phyloP scores from a whole-genome alignment of 2,888 invertebrate species.

The Aproaerema taeniolella region DNA sequence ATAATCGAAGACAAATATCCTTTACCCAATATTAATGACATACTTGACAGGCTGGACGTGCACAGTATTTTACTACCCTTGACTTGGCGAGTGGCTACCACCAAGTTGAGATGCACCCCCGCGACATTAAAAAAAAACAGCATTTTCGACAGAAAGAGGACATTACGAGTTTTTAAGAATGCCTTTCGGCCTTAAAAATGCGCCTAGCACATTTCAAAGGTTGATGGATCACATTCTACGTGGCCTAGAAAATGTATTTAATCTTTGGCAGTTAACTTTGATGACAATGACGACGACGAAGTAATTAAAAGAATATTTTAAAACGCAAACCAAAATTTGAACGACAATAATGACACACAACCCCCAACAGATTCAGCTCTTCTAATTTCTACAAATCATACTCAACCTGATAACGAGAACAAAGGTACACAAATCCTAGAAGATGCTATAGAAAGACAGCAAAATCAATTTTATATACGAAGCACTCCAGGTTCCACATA shows the following conservation, averaged over 20 bases:
- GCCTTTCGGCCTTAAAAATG: no score
- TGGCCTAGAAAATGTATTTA: slow-evolving; percentile 25
- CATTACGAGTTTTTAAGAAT: slow-evolving; percentile 39
- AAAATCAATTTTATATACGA: slow-evolving; percentile 26
- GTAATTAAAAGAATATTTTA: slow-evolving; percentile 2
- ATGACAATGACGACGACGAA: slow-evolving; percentile 9
- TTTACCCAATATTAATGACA: no score
- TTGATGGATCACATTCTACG: slow-evolving; percentile 33
- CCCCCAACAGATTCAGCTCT: no score
- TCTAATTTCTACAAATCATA: slow-evolving; percentile 2
- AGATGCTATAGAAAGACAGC: slow-evolving; percentile 26
- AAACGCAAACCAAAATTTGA: neutral
- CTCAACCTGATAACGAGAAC: slow-evolving; percentile 9
- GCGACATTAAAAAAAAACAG: slow-evolving; percentile 32
- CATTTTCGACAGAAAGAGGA: slow-evolving; percentile 29
- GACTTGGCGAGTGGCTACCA: slow-evolving; percentile 27
- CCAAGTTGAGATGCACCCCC: slow-evolving; percentile 17
- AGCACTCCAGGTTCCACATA: slow-evolving; percentile 19
- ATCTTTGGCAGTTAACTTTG: slow-evolving; percentile 6
- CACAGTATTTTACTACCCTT: slow-evolving; percentile 25
- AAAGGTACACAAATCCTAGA: slow-evolving; percentile 13
- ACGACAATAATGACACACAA: no score
- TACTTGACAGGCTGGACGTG: slow-evolving; percentile 24
- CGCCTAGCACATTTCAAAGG: no score
- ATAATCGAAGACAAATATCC: slow-evolving; percentile 28